Conservation (phyloP, 2,113 vertebrate species). For the Onychostruthus taczanowskii region DNA sequence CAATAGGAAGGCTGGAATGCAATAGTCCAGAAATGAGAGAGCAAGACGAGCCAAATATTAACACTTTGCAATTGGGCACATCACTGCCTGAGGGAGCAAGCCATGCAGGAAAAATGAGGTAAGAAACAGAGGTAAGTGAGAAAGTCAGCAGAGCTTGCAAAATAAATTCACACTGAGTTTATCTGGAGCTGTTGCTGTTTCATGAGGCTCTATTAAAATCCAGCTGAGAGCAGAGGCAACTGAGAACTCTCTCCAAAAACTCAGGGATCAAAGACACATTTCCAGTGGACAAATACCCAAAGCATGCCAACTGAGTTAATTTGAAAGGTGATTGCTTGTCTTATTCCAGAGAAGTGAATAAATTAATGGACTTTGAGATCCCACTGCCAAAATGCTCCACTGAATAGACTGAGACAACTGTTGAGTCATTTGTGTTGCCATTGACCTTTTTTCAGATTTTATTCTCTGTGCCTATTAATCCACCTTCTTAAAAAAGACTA, state of each 20-base stretch:
- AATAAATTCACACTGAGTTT: not conserved
- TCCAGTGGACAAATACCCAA: not conserved
- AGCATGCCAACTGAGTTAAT: not conserved
- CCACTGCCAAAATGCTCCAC: not conserved
- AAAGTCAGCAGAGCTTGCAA: not conserved
- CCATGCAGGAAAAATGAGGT: not conserved
- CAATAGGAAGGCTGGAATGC: not conserved
- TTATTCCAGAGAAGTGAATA: not conserved
- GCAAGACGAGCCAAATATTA: not conserved
- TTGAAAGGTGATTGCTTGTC: not conserved
- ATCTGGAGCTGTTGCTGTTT: not conserved
- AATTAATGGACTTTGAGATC: not conserved
- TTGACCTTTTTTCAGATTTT: not conserved
- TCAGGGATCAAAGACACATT: not conserved
- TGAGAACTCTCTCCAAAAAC: not conserved
- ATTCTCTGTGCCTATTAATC: not conserved
- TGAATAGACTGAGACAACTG: not conserved
- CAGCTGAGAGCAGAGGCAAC: not conserved
- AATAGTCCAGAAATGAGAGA: not conserved
- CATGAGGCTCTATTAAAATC: conserved; percentile 5
- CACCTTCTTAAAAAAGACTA: conserved; percentile 15
- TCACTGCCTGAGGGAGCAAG: not conserved
- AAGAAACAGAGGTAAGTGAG: not conserved
- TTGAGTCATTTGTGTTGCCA: not conserved
- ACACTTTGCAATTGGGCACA: not conserved